Percentiles rank a stretch among this genome's conserved stretches.
phyloP scores from a whole-genome alignment of 2,797 vertebrate genomes.

The Sebastes goodei region DNA sequence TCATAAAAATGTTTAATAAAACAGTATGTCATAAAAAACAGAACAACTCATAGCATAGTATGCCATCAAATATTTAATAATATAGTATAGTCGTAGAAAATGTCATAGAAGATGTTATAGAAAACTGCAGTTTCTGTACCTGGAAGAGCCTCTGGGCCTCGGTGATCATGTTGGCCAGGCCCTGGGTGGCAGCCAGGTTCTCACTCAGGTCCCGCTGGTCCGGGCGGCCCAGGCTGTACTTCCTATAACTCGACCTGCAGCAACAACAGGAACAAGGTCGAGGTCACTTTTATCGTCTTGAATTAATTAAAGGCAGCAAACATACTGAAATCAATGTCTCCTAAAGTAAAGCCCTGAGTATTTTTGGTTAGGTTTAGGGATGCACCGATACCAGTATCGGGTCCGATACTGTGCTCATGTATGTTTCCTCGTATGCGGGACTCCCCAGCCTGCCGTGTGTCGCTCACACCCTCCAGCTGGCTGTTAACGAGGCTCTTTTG shows the following conservation, averaged over 20 bases:
- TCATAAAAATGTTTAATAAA: too few relatives aligned
- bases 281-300: not conserved
- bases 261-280: not conserved
- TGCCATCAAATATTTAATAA: too few relatives aligned
- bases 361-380: not conserved
- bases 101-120: too few relatives aligned
- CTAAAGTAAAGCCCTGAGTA: not conserved
- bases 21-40: too few relatives aligned
- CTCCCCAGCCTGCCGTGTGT: too few relatives aligned
- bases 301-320: not conserved
- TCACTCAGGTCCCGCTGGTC: constrained; percentile 90
- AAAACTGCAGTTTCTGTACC: constrained; percentile 31
- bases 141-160: constrained; percentile 83
- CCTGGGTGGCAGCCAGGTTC: constrained; percentile 89
- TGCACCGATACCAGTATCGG: too few relatives aligned
- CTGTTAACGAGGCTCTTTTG: too few relatives aligned
- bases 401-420: too few relatives aligned
- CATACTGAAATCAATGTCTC: rapidly evolving
- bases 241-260: constrained; percentile 84
- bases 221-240: constrained; percentile 87
- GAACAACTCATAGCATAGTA: too few relatives aligned
- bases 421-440: too few relatives aligned
- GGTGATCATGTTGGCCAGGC: constrained; percentile 88
- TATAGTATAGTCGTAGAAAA: too few relatives aligned
- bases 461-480: too few relatives aligned